Percentiles rank a stretch among this genome's conserved stretches.
Conservation (phyloP, 2,113 vertebrate genomes). For the Stigmatopora nigra region DNA sequence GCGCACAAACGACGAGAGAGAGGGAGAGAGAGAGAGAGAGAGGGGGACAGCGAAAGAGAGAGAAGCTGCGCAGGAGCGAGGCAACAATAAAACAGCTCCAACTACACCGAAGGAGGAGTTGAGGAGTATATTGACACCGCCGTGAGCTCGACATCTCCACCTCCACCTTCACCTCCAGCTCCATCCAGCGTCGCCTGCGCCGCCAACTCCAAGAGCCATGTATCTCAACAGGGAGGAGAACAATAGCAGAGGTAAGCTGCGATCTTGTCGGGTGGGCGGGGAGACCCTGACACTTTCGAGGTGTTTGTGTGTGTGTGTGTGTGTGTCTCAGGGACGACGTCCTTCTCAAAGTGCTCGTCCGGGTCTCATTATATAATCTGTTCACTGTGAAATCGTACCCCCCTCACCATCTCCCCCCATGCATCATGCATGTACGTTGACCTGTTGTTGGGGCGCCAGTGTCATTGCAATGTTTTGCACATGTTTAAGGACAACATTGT, state of each 20-base stretch:
- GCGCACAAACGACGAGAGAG: too few relatives aligned
- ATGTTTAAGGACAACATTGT: constrained; percentile 53
- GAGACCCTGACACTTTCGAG: constrained; percentile 51
- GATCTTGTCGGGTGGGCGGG: constrained; percentile 3
- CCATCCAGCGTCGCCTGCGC: constrained; percentile 35
- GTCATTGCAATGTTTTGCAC: constrained; percentile 1
- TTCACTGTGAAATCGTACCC: constrained; percentile 12
- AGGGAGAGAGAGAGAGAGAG: not conserved
- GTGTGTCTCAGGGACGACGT: constrained; percentile 7
- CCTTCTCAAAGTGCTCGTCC: constrained; percentile 41
- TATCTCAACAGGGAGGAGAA: constrained; percentile 76
- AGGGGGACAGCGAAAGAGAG: constrained; percentile 19
- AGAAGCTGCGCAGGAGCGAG: constrained; percentile 67
- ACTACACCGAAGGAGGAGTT: constrained; percentile 65
- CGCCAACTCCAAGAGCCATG: constrained; percentile 62
- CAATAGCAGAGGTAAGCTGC: constrained; percentile 69
- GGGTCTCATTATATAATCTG: constrained; percentile 61
- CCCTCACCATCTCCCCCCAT: too few relatives aligned
- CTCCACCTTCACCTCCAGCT: not conserved
- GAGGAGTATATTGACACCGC: constrained; percentile 2
- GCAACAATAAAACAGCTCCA: constrained; percentile 66
- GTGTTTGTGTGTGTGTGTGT: constrained; percentile 46
- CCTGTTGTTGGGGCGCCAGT: not conserved
- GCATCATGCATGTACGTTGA: not conserved
- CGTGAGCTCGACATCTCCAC: constrained; percentile 1